A percentile compares a stretch with the other conserved stretches of the same genome.
Conservation (phyloP, 1,140 invertebrate species). For the Zaprionus tsacasi region DNA sequence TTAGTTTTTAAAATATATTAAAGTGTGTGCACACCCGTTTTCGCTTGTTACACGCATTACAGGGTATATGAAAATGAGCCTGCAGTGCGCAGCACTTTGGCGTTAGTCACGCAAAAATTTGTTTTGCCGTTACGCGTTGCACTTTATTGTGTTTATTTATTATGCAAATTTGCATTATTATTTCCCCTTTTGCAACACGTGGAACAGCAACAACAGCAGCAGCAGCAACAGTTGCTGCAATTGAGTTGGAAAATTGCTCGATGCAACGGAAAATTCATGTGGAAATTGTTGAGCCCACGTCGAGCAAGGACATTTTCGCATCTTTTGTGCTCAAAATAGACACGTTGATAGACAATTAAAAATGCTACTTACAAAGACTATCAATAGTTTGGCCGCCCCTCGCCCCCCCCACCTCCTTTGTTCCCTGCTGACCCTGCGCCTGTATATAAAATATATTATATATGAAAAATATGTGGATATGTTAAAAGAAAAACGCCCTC, state of each 20-base stretch:
- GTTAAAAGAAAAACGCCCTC: conserved; percentile 1
- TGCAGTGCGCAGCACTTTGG: conserved; percentile 50
- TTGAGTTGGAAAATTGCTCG: conserved; percentile 63
- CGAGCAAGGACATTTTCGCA: conserved; percentile 63
- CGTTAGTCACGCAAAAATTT: conserved; percentile 63
- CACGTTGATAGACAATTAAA: conserved; percentile 73
- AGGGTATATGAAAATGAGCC: conserved; percentile 43
- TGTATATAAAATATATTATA: not conserved
- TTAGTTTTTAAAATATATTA: too few relatives aligned
- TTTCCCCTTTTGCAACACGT: conserved; percentile 71
- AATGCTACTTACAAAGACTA: conserved; percentile 65
- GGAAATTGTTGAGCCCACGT: conserved; percentile 13
- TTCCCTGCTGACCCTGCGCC: not conserved
- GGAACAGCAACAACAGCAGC: conserved; percentile 38
- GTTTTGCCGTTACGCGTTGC: conserved; percentile 22
- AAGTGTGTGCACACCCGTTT: not conserved
- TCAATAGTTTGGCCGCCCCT: conserved; percentile 61
- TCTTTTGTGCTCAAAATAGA: conserved; percentile 70
- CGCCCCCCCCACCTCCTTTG: not conserved
- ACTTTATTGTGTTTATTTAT: conserved; percentile 77
- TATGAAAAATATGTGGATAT: conserved; percentile 3
- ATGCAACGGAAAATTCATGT: conserved; percentile 64
- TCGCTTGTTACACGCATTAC: not conserved
- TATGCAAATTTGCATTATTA: conserved; percentile 80
- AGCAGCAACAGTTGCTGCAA: conserved; percentile 38